A percentile compares a stretch with the other conserved stretches of the same genome.
Evolutionary conservation across 2,888 invertebrate species (phyloP).

Genomic region (Drosophila putrida): DNA sequence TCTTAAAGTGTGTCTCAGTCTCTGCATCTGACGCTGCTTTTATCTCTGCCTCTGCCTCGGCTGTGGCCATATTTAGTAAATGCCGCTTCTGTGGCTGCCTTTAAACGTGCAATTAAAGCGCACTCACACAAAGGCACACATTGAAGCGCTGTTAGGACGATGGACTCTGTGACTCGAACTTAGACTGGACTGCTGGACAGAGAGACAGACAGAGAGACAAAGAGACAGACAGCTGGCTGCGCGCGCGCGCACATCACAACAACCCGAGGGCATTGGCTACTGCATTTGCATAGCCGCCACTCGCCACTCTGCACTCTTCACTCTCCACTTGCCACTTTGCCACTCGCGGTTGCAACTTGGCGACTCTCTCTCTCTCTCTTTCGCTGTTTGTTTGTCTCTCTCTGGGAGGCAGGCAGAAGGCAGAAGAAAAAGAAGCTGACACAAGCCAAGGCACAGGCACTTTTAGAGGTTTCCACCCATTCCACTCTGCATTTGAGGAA

Average conservation of each 20-base stretch:
- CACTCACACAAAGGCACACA: slow-evolving; percentile 49
- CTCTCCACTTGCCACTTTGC: not conserved
- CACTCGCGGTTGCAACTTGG: not conserved
- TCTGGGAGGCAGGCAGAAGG: slow-evolving; percentile 8
- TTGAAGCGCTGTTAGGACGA: slow-evolving; percentile 49
- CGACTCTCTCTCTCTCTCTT: slow-evolving; percentile 5
- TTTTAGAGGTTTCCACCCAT: slow-evolving; percentile 36
- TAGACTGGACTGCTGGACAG: slow-evolving; percentile 15
- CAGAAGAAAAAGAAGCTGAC: slow-evolving; percentile 24
- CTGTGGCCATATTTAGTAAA: slow-evolving; percentile 79
- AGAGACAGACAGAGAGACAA: slow-evolving; percentile 7
- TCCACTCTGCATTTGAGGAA: slow-evolving; percentile 22
- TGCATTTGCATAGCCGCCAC: slow-evolving; percentile 83
- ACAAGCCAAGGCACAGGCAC: slow-evolving; percentile 26
- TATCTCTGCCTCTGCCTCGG: slow-evolving; percentile 34
- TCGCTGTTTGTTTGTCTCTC: not conserved
- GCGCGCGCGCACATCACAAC: slow-evolving; percentile 81
- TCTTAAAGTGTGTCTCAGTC: not conserved
- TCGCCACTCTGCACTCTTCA: slow-evolving; percentile 14
- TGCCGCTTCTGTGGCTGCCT: slow-evolving; percentile 79
- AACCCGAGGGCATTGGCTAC: slow-evolving; percentile 84
- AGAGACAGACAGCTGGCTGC: slow-evolving; percentile 37
- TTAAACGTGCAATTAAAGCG: slow-evolving; percentile 81
- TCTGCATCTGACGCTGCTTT: slow-evolving; percentile 8
- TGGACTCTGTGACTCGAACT: slow-evolving; percentile 28